These are phyloP conservation scores for Stichodactyla mertensii DNA, from an alignment of 64 coral and sea anemone species.

Conservation along the genomic window DNA sequence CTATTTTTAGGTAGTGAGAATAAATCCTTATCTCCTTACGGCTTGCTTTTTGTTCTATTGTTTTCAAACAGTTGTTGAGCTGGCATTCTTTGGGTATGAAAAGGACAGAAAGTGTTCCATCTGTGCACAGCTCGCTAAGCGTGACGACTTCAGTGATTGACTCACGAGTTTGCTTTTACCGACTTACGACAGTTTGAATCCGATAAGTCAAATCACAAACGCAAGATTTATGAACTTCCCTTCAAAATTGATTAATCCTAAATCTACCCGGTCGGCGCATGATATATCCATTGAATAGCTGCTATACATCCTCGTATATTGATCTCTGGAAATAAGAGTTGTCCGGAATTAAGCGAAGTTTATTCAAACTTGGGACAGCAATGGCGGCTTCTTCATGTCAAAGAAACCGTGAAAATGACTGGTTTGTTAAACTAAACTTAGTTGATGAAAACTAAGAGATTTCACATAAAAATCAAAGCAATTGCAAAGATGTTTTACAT, in stretches of 20 bases:
- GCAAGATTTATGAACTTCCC: not conserved
- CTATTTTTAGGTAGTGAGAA: not conserved
- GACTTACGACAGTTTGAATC: constrained; percentile 2
- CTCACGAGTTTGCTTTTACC: not conserved
- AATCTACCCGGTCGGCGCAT: not conserved
- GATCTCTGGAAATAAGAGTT: not conserved
- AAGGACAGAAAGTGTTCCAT: not conserved
- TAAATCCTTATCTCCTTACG: not conserved
- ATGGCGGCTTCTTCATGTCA: not conserved
- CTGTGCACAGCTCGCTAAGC: not conserved
- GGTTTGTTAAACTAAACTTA: not conserved
- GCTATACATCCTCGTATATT: not conserved
- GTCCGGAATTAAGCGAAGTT: not conserved
- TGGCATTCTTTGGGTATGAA: not conserved
- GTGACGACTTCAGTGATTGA: not conserved
- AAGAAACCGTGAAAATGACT: not conserved
- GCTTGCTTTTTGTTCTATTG: not conserved
- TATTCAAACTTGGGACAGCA: constrained; percentile 5
- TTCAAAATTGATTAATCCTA: not conserved
- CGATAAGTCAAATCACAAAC: not conserved
- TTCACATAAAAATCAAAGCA: no score
- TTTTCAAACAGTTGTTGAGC: not conserved
- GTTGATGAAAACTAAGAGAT: not conserved
- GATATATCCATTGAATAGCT: not conserved
- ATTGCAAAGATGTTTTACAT: no score